Evolutionary conservation across 2,113 vertebrate genomes (phyloP).

Genomic region (Girardinichthys multiradiatus): DNA sequence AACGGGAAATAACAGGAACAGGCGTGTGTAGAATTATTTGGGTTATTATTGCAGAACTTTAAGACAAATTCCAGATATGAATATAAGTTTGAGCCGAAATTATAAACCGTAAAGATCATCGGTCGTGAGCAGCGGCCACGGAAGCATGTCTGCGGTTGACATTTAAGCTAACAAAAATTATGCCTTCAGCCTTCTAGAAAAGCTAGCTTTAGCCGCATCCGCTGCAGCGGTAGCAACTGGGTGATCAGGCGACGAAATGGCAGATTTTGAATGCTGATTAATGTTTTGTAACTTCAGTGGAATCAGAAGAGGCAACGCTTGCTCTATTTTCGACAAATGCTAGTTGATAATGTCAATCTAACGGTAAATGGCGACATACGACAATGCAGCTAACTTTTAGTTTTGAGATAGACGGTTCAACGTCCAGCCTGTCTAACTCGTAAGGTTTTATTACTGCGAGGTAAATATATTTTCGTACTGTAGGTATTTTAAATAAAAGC

Average conservation of each 20-base stretch:
- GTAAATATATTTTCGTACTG: neutral
- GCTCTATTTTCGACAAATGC: neutral
- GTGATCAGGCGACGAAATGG: conserved; percentile 25
- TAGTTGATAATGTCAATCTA: neutral
- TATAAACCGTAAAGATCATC: conserved; percentile 5
- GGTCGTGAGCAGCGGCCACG: conserved; percentile 31
- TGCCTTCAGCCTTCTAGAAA: conserved; percentile 53
- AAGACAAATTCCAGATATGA: conserved; percentile 6
- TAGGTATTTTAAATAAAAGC: conserved; percentile 1
- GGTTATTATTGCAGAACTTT: neutral
- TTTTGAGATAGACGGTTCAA: neutral
- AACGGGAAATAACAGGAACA: conserved; percentile 52
- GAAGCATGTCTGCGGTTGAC: conserved; percentile 58
- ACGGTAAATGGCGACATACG: neutral
- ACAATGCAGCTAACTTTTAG: conserved; percentile 20
- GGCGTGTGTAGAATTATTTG: conserved; percentile 11
- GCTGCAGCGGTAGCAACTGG: conserved; percentile 46
- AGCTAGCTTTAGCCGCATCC: conserved; percentile 63
- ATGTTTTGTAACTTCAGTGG: conserved; percentile 5
- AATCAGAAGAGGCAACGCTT: neutral
- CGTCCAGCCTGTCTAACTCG: neutral
- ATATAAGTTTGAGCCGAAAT: conserved; percentile 5
- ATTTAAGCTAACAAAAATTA: conserved; percentile 50
- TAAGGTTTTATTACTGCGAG: conserved; percentile 9
- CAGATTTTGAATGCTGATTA: conserved; percentile 7